phyloP scores from a whole-genome alignment of 2,113 vertebrate species.

The Phycodurus eques region DNA sequence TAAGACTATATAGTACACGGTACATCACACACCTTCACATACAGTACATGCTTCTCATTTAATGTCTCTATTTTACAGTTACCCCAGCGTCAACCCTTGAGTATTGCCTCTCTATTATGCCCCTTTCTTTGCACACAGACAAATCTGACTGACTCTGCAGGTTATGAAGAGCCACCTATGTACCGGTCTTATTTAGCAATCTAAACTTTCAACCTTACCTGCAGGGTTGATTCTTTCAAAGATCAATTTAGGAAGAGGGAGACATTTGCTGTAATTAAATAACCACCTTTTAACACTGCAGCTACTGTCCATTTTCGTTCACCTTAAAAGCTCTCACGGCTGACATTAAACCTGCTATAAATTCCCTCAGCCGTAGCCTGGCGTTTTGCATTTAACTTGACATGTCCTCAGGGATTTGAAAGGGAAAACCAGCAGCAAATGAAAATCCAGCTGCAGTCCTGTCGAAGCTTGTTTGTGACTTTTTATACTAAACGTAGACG shows the following conservation, averaged over 20 bases:
- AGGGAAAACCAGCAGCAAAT: conserved; percentile 16
- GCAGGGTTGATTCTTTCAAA: conserved; percentile 34
- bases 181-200: conserved; percentile 29
- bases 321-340: conserved; percentile 52
- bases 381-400: conserved; percentile 34
- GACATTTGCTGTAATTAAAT: conserved; percentile 51
- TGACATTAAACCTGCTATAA: conserved; percentile 50
- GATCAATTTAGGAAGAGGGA: conserved; percentile 32
- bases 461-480: conserved; percentile 13
- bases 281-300: conserved; percentile 41
- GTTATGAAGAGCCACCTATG: conserved; percentile 10
- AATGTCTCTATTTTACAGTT: not conserved
- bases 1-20: not conserved
- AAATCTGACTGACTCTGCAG: conserved; percentile 33
- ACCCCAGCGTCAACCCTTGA: not conserved
- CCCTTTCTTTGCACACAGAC: not conserved
- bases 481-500: conserved; percentile 6
- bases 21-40: not conserved
- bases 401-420: conserved; percentile 34
- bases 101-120: not conserved
- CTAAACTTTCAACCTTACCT: conserved; percentile 14
- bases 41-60: not conserved
- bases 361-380: conserved; percentile 23
- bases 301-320: conserved; percentile 44
- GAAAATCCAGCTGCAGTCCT: conserved; percentile 29